These are phyloP conservation scores for Cerceris ruficornis DNA, from an alignment of 2,888 invertebrate genomes.

Conservation along the genomic window DNA sequence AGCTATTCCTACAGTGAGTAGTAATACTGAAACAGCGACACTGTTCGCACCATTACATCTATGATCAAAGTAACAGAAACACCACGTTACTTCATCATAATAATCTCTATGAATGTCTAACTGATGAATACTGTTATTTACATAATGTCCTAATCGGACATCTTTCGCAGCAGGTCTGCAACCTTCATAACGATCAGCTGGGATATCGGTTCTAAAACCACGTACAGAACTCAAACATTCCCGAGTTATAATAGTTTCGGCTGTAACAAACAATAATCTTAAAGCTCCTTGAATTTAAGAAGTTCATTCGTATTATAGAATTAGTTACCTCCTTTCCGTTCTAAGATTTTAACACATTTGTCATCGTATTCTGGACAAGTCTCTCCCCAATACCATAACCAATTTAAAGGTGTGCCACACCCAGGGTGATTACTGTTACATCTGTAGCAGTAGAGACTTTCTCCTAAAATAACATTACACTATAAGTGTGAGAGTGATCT, in stretches of 20 bases:
- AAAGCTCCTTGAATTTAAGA: not conserved
- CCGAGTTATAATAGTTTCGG: constrained; percentile 90
- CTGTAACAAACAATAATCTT: constrained; percentile 81
- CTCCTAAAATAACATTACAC: constrained; percentile 80
- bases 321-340: constrained; percentile 89
- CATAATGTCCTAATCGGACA: constrained; percentile 91
- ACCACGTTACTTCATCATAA: constrained; percentile 92
- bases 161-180: constrained; percentile 92
- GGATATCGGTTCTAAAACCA: constrained; percentile 92
- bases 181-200: constrained; percentile 95
- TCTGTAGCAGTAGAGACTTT: constrained; percentile 92
- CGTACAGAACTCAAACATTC: constrained; percentile 92
- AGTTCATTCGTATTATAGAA: not conserved
- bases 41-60: constrained; percentile 87
- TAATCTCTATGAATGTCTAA: constrained; percentile 92
- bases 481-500: constrained; percentile 8
- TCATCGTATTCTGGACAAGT: constrained; percentile 92
- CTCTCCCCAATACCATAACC: constrained; percentile 89
- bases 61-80: constrained; percentile 95
- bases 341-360: constrained; percentile 94
- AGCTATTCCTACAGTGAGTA: constrained; percentile 38
- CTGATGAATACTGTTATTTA: constrained; percentile 93
- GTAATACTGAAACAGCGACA: constrained; percentile 71
- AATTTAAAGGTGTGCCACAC: constrained; percentile 92
- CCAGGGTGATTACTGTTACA: constrained; percentile 95